phyloP scores from a whole-genome alignment of 2,113 vertebrate genomes.

The Cyanoliseus patagonus region DNA sequence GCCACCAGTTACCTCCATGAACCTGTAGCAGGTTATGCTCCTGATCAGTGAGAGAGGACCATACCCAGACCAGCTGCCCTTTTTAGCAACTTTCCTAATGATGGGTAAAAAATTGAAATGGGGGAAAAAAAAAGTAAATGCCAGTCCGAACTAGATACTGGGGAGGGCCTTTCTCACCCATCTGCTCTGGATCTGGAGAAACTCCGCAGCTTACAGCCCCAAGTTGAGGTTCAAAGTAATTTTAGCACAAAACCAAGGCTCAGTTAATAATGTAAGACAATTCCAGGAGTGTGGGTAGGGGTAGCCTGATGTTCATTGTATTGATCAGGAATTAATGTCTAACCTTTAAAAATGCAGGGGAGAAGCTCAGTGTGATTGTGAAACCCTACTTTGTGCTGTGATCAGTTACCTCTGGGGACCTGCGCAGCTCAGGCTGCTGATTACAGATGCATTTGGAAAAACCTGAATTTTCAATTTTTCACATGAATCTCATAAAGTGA shows the following conservation, averaged over 20 bases:
- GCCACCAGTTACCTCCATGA: neutral
- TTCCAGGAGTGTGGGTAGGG: neutral
- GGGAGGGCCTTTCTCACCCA: neutral
- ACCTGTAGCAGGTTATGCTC: neutral
- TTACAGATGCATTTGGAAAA: conserved; percentile 57
- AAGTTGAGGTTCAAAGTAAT: neutral
- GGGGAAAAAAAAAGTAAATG: neutral
- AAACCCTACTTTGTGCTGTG: conserved; percentile 49
- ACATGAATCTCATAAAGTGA: conserved; percentile 65
- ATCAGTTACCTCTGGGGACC: conserved; percentile 51
- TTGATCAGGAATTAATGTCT: conserved; percentile 72
- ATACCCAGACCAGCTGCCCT: neutral
- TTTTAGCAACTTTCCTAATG: neutral
- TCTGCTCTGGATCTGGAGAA: neutral
- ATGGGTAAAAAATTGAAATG: neutral
- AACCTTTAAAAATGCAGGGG: conserved; percentile 65
- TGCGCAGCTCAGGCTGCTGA: conserved; percentile 4
- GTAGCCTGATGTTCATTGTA: conserved; percentile 49
- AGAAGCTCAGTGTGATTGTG: conserved; percentile 39
- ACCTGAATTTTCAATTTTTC: conserved; percentile 68
- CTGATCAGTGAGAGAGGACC: neutral
- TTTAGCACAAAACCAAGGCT: conserved; percentile 17
- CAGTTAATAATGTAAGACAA: conserved; percentile 39
- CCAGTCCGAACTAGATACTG: neutral
- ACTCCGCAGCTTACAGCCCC: neutral